Base-by-base conservation (phyloP, 2,113 vertebrate genomes). In the Crotalus horridus region DNA sequence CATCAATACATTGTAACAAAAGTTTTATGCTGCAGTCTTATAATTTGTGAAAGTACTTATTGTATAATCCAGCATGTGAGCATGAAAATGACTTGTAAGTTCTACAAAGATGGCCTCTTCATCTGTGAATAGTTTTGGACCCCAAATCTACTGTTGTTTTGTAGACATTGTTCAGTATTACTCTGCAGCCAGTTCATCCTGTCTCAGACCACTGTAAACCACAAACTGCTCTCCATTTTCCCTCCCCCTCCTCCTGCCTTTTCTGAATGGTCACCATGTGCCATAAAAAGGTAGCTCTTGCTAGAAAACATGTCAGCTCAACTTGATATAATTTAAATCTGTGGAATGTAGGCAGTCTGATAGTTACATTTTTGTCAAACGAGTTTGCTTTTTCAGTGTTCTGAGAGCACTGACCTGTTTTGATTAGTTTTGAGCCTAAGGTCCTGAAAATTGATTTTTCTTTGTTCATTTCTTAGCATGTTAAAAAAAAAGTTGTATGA, bases 1-100 rank as follows among this genome's bases (percentile, higher is more conserved):
- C 91, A 95, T 96, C 93, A 91, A 69, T 59, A 87, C 95, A 95
- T 94, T 96, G 95, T 33, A 39, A 51, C 55, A 89, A 89, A 86
- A 21, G 59, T 59, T 1, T 58, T 15, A 9, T 26, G 56, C 91
- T 94, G 7, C 13, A 88, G 92, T 3, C 86, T 46, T 94, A 94
- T 26, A 53, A 64, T 48, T 53, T 90, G 7, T 69, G 59, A 69
- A n/a, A 48, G 61, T 69, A 17, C 15, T 24, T 13, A 48, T 1
- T 46, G 11, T 81, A 81, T 81, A 81, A 33, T n/a, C 48, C 13
- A 48, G 26, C 29, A 20, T 15, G 13, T 53, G 46, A 48, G 9
- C 89, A n/a, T 53, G 61, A 29, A 33, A 53, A 53, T 3, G 48
- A 46, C 0, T 54, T 87, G 17, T 17, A n/a, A 7, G 6, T 43